A percentile compares a stretch with the other conserved stretches of the same genome.
These are phyloP conservation scores for Platichthys stellatus DNA, from an alignment of 2,113 vertebrate genomes.

Conservation along the genomic window DNA sequence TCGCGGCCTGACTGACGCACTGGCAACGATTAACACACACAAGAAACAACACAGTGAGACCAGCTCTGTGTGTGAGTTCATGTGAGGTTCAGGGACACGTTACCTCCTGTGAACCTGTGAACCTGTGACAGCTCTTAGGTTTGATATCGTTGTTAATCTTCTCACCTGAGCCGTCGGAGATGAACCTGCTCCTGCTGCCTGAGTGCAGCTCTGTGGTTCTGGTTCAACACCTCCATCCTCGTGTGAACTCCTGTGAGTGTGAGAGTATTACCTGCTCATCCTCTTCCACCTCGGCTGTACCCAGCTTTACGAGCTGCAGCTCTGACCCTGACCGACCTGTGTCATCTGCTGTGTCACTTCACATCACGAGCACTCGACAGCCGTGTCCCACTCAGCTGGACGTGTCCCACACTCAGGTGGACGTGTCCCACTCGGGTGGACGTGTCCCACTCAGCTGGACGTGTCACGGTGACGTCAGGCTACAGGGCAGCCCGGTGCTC, in stretches of 20 bases:
- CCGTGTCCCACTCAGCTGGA: too few relatives aligned
- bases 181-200: not conserved
- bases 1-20: constrained; percentile 29
- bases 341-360: too few relatives aligned
- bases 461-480: too few relatives aligned
- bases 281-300: not conserved
- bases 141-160: not conserved
- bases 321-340: too few relatives aligned
- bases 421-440: too few relatives aligned
- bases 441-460: too few relatives aligned
- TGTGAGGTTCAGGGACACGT: not conserved
- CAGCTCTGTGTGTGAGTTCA: constrained; percentile 9
- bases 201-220: too few relatives aligned
- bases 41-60: not conserved
- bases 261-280: not conserved
- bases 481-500: too few relatives aligned
- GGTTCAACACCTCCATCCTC: not conserved
- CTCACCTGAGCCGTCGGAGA: not conserved
- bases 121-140: too few relatives aligned
- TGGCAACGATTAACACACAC: constrained; percentile 29
- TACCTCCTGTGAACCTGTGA: not conserved
- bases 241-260: not conserved
- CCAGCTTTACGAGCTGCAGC: not conserved
- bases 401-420: too few relatives aligned
- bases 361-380: too few relatives aligned